Evolutionary conservation across 2,113 vertebrate genomes (phyloP), one percentile per base, ranked within the genome.

Genomic region (Mormoops blainvillei): DNA sequence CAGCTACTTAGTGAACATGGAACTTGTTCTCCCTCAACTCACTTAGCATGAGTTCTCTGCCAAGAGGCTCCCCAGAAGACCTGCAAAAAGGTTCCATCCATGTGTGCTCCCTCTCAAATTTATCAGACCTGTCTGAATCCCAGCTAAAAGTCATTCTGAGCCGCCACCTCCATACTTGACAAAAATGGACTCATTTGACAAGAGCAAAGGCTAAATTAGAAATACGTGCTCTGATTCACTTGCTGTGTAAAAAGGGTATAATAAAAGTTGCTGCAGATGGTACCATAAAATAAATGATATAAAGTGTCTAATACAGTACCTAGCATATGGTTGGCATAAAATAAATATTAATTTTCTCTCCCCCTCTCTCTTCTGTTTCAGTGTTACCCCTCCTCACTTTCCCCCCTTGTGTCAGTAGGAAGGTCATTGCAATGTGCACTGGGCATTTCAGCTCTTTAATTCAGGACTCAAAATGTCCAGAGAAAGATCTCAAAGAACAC

Each of bases 351-450:
- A 87, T 19, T 31, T 12, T 12, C 48, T 84, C 28, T 45, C 33
- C 70, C 41, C 56, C 14, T 45, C 4, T 41, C 52, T 78, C 2
- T 80, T 71, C 20, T 13, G 9, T 71, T 0, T 26, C 5, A 3
- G 20, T 28, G 5, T 2, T 12, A 3, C 0, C 10, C 3, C 26
- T 4, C 18, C 13, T 50, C 26, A 0, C 4, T 22, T 65, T 15
- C 45, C 19, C n/a, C 26, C 22, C 19, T 31, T 71, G 9, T 12
- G 14, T 58, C 24, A 73, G 43, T 73, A 80, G 38, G 13, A 81
- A 91, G 33, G 4, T 43, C 80, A 38, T 22, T 20, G 43, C 33
- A 36, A 38, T 33, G 8, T 43, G 12, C 38, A 80, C 15, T 70
- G 45, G 67, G 10, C 48, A 67, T 89, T 94, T 71, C 10, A 61